Percentiles rank a stretch among this genome's conserved stretches.
phyloP scores from a whole-genome alignment of 2,113 vertebrate genomes.

The Xenopus borealis region DNA sequence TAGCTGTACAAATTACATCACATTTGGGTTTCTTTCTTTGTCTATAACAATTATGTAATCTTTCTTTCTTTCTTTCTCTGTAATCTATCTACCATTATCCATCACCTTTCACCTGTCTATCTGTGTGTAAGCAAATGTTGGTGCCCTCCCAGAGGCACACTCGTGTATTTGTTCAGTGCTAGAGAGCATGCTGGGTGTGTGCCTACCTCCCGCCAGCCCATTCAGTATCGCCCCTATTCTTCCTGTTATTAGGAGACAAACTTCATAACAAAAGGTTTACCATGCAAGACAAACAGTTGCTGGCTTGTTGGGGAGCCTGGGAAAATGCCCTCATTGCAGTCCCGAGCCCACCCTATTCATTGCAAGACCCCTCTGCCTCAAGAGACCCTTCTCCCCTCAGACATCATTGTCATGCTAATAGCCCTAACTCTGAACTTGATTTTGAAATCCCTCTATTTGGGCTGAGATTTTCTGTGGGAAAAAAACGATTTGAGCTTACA shows the following conservation, averaged over 20 bases:
- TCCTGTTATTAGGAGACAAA: constrained; percentile 61
- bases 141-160: neutral
- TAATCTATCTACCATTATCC: neutral
- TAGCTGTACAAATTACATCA: no score
- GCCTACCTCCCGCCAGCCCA: constrained; percentile 10
- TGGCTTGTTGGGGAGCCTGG: constrained; percentile 82
- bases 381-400: constrained; percentile 75
- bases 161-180: neutral
- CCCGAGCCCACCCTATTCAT: constrained; percentile 68
- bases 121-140: neutral
- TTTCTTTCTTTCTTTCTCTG: no score
- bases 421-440: constrained; percentile 88
- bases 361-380: constrained; percentile 73
- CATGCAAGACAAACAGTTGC: constrained; percentile 80
- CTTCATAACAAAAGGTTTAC: constrained; percentile 66
- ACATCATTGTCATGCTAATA: constrained; percentile 85
- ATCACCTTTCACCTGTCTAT: neutral
- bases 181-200: neutral
- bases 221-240: constrained; percentile 43
- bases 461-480: constrained; percentile 69
- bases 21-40: no score
- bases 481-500: constrained; percentile 64
- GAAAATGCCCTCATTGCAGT: constrained; percentile 74
- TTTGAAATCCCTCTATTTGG: constrained; percentile 73
- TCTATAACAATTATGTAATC: no score